Percentiles rank a stretch among this genome's conserved stretches.
phyloP scores from a whole-genome alignment of 64 coral and sea anemone species.

The Montipora capricornis region DNA sequence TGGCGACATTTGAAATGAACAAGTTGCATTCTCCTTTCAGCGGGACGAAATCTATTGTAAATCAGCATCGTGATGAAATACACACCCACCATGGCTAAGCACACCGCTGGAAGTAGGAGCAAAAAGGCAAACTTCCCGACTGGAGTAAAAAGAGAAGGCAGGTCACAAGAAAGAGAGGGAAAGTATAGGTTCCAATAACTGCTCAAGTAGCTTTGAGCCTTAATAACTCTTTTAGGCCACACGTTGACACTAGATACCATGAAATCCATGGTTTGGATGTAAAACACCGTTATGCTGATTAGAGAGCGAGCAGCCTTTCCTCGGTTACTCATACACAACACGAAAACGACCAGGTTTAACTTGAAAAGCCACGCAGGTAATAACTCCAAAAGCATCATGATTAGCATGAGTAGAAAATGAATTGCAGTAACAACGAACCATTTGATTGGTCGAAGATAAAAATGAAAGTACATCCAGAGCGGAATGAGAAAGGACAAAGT shows the following conservation, averaged over 20 bases:
- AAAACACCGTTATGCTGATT: no score
- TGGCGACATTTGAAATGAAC: constrained; percentile 65
- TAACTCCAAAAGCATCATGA: background rate
- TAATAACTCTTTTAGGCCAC: no score
- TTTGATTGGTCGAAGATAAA: background rate
- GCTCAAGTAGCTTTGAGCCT: constrained; percentile 71
- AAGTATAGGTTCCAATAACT: constrained; percentile 75
- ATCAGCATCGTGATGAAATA: constrained; percentile 16
- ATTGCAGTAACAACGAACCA: constrained; percentile 33
- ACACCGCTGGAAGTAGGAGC: constrained; percentile 60
- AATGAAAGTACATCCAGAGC: constrained; percentile 38
- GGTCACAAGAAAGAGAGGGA: constrained; percentile 63
- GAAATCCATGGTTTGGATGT: no score
- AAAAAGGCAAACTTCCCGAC: constrained; percentile 65
- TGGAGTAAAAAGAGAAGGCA: constrained; percentile 69
- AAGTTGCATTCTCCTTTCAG: background rate
- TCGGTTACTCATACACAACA: no score
- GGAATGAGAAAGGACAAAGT: constrained; percentile 16
- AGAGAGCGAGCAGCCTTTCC: no score
- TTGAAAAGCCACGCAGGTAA: no score
- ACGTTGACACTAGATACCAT: no score
- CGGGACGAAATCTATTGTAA: background rate
- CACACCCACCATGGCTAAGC: constrained; percentile 9
- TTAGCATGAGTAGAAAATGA: constrained; percentile 40
- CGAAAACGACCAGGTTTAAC: no score